Conservation (phyloP, 2,113 vertebrate genomes). For the Tetrax tetrax region DNA sequence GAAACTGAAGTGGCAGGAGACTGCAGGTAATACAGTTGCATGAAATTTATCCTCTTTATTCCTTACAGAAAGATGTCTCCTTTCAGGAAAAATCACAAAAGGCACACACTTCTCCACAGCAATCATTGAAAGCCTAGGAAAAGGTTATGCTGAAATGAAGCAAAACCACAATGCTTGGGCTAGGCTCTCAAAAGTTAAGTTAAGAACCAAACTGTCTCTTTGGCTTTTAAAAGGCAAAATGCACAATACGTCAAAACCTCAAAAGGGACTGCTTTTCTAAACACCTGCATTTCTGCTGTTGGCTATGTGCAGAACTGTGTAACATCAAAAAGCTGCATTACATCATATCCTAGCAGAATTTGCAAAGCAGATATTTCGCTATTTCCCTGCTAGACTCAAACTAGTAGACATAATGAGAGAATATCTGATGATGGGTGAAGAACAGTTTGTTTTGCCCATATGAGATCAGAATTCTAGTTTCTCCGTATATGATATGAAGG, state of each 20-base stretch:
- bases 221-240: neutral
- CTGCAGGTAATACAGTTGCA: neutral
- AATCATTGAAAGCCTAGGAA: neutral
- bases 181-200: neutral
- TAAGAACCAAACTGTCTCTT: neutral
- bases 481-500: neutral
- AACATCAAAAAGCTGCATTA: neutral
- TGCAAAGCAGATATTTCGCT: neutral
- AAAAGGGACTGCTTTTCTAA: neutral
- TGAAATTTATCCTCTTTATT: neutral
- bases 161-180: neutral
- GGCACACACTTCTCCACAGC: neutral
- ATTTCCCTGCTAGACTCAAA: neutral
- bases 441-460: neutral
- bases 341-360: neutral
- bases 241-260: neutral
- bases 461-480: neutral
- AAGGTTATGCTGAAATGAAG: neutral
- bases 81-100: neutral
- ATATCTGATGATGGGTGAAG: neutral
- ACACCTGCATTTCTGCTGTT: neutral
- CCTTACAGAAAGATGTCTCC: neutral
- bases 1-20: constrained; percentile 8
- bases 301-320: neutral
- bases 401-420: neutral